Evolutionary conservation across 2,797 vertebrate genomes (phyloP).

Genomic region (Carapus acus): DNA sequence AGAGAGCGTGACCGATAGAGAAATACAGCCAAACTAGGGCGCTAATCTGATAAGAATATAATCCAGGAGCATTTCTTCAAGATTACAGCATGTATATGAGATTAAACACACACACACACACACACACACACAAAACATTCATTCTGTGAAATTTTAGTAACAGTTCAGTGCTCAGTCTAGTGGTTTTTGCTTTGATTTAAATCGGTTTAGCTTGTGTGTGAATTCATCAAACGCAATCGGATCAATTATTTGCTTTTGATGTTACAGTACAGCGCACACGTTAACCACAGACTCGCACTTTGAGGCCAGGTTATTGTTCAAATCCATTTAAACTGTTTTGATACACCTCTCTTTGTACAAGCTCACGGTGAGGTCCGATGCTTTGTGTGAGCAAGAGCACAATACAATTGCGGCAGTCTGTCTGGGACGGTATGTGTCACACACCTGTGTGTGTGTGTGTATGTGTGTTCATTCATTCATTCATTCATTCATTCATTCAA

Average conservation of each 20-base stretch:
- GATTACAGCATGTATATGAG: constrained; percentile 31
- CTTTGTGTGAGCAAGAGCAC: constrained; percentile 26
- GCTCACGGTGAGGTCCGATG: constrained; percentile 36
- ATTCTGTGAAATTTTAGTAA: neutral
- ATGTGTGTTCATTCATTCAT: neutral
- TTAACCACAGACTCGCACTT: neutral
- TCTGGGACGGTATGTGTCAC: neutral
- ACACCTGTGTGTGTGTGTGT: constrained; percentile 9
- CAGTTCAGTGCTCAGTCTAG: constrained; percentile 1
- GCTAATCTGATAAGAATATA: constrained; percentile 39
- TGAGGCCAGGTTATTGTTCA: neutral
- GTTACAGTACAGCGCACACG: neutral
- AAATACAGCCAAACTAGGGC: constrained; percentile 27
- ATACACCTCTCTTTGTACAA: no score
- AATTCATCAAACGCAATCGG: neutral
- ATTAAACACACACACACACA: constrained; percentile 25
- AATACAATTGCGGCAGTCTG: constrained; percentile 4
- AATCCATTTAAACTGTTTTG: constrained; percentile 11
- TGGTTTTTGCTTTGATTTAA: constrained; percentile 16
- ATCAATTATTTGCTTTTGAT: constrained; percentile 16
- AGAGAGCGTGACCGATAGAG: neutral
- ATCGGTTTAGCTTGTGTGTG: constrained; percentile 10
- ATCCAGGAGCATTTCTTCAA: constrained; percentile 33
- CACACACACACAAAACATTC: constrained; percentile 1
- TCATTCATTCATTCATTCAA: no score